Percentiles rank a stretch among this genome's conserved stretches.
phyloP scores from a whole-genome alignment of 2,113 vertebrate genomes.

The Lepus americanus region DNA sequence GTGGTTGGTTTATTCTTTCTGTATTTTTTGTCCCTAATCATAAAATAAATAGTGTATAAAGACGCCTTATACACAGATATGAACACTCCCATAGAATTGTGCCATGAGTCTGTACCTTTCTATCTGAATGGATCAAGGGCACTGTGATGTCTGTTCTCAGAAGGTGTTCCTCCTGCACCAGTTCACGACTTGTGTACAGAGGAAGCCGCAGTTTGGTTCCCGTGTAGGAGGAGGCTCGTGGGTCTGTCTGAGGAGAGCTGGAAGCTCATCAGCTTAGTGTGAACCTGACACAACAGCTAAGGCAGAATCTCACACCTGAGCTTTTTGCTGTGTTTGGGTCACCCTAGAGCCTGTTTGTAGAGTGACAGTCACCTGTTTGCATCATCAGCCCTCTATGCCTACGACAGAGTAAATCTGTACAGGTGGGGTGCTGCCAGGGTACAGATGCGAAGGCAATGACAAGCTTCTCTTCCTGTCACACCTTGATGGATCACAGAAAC shows the following conservation, averaged over 20 bases:
- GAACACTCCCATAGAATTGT: background rate
- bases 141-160: background rate
- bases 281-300: background rate
- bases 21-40: background rate
- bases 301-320: background rate
- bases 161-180: background rate
- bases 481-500: constrained; percentile 41
- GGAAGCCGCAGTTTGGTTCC: background rate
- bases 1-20: background rate
- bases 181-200: too few species aligned
- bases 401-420: background rate
- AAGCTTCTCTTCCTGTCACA: background rate
- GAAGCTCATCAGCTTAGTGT: background rate
- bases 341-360: background rate
- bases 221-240: background rate
- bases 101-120: background rate
- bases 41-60: background rate
- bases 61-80: background rate
- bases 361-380: background rate
- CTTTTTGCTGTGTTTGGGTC: background rate
- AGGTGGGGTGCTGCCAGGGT: background rate
- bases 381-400: background rate
- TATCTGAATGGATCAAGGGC: background rate
- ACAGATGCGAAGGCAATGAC: background rate
- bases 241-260: background rate